A percentile compares a stretch with the other conserved stretches of the same genome.
Conservation (phyloP, 2,113 vertebrate genomes). For the Lepus timidus region DNA sequence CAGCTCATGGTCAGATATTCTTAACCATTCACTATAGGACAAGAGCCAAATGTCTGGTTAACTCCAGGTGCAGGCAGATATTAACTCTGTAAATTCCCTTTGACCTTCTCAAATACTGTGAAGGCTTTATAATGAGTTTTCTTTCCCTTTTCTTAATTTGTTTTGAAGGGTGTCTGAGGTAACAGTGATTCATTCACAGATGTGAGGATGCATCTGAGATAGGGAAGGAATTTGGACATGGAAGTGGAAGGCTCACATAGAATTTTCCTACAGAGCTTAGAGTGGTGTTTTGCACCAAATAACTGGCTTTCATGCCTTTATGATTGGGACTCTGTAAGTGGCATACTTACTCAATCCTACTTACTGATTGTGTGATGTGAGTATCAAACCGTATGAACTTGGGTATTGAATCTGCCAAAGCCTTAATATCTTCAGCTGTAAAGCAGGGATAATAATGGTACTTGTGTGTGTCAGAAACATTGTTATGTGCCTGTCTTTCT, state of each 20-base stretch:
- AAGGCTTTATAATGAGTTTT: conserved; percentile 3
- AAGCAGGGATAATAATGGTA: neutral
- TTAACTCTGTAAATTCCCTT: conserved; percentile 50
- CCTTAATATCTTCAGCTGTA: neutral
- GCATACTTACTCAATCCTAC: neutral
- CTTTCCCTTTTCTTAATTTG: neutral
- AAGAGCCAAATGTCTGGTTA: conserved; percentile 59
- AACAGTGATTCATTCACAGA: neutral
- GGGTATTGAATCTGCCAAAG: neutral
- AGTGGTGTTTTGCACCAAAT: neutral
- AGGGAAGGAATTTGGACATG: neutral
- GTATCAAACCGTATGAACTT: neutral
- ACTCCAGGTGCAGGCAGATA: conserved; percentile 53
- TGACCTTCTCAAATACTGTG: conserved; percentile 47
- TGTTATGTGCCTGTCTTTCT: neutral
- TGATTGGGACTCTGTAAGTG: neutral
- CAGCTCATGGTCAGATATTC: conserved; percentile 43
- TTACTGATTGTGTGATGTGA: neutral
- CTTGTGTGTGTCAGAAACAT: neutral
- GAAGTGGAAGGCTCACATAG: neutral
- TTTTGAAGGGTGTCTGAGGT: neutral
- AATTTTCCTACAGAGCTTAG: neutral
- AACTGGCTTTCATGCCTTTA: neutral
- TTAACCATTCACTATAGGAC: conserved; percentile 47
- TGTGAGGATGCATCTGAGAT: neutral